A percentile compares a stretch with the other conserved stretches of the same genome.
phyloP scores from a whole-genome alignment of 92 coral and sea anemone genomes.

The Diadumene lineata region DNA sequence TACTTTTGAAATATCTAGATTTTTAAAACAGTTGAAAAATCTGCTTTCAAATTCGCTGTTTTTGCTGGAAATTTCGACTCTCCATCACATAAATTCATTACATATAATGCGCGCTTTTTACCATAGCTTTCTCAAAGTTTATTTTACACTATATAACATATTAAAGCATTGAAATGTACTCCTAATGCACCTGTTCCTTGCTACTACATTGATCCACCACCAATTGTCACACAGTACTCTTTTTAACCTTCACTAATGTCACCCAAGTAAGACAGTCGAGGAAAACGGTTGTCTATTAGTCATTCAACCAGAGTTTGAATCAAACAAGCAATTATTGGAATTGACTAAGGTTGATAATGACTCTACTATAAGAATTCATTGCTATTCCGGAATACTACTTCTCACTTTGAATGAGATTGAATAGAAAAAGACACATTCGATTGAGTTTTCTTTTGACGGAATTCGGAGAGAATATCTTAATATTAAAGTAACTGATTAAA shows the following conservation, averaged over 20 bases:
- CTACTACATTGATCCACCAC: background rate
- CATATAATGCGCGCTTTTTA: too few species aligned
- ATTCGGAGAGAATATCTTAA: too few species aligned
- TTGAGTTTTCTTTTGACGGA: too few species aligned
- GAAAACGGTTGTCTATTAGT: background rate
- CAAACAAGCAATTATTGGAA: background rate
- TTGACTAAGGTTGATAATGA: background rate
- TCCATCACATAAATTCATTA: too few species aligned
- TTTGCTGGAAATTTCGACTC: too few species aligned
- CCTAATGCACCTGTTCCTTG: conserved; percentile 3
- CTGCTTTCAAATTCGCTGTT: too few species aligned
- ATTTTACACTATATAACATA: background rate
- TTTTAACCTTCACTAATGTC: background rate
- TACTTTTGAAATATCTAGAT: too few species aligned
- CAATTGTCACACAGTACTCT: background rate
- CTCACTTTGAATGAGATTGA: background rate
- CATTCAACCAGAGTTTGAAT: background rate
- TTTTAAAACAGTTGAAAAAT: too few species aligned
- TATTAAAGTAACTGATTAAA: too few species aligned
- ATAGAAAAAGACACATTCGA: background rate
- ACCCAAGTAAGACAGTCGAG: background rate
- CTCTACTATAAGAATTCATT: background rate
- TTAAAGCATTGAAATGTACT: conserved; percentile 3
- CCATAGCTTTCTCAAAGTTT: background rate
- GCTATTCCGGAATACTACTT: too few species aligned